Percentiles rank a stretch among this genome's conserved stretches.
phyloP scores from a whole-genome alignment of 2,797 vertebrate species.

The Corythornis leucogaster region DNA sequence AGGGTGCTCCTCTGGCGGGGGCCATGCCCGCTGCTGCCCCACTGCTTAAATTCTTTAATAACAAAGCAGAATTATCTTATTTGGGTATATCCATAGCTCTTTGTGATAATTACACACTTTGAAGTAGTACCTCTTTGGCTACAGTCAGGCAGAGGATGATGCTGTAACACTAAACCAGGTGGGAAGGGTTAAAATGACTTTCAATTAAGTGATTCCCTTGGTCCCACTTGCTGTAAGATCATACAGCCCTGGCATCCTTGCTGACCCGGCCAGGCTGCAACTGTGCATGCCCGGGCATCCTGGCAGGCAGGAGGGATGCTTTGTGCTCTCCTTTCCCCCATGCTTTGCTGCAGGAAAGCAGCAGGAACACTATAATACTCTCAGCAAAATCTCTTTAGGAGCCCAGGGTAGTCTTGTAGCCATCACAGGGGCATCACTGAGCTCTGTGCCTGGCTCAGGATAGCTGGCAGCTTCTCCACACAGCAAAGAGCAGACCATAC shows the following conservation, averaged over 20 bases:
- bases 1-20: fast-evolving
- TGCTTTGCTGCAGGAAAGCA: neutral
- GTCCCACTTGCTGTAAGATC: neutral
- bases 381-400: neutral
- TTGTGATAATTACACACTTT: neutral
- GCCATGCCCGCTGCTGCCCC: neutral
- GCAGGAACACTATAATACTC: neutral
- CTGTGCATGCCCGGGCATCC: neutral
- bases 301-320: neutral
- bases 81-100: neutral
- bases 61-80: neutral
- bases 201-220: neutral
- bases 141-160: neutral
- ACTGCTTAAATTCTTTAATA: neutral
- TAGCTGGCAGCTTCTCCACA: neutral
- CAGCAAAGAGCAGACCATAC: neutral
- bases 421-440: fast-evolving
- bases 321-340: neutral
- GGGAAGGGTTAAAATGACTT: constrained; percentile 19
- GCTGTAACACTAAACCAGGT: neutral
- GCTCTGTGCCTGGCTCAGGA: fast-evolving
- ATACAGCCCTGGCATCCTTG: neutral
- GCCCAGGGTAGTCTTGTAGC: neutral
- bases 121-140: neutral
- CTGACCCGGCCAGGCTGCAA: neutral